These are phyloP conservation scores for Chelonia mydas DNA, from an alignment of 2,797 vertebrate species.

Conservation along the genomic window DNA sequence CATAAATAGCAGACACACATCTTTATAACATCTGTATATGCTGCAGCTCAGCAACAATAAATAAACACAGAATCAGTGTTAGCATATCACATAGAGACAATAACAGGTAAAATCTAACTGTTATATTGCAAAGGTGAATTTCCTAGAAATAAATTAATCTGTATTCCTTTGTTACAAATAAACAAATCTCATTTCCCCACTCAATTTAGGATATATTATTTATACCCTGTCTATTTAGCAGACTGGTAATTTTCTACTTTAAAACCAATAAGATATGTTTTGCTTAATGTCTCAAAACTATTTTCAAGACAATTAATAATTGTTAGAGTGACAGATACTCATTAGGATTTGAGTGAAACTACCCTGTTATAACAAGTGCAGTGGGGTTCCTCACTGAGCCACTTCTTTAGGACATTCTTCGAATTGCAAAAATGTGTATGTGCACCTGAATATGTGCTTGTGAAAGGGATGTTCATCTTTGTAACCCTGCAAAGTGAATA, in stretches of 20 bases:
- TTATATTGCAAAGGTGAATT: background rate
- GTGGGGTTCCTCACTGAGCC: background rate
- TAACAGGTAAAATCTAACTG: background rate
- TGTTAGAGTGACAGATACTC: background rate
- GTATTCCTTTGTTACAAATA: background rate
- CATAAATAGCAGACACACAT: slow-evolving; percentile 31
- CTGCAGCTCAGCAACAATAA: background rate
- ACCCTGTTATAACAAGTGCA: background rate
- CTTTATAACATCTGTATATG: background rate
- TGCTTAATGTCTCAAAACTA: background rate
- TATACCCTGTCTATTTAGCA: background rate
- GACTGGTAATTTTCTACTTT: background rate
- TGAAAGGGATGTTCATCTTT: background rate
- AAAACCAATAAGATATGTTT: background rate
- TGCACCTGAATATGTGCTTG: background rate
- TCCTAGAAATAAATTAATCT: slow-evolving; percentile 9
- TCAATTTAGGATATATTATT: background rate
- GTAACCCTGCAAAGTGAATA: background rate
- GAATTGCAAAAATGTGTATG: background rate
- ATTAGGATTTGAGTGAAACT: background rate
- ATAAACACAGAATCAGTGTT: slow-evolving; percentile 1
- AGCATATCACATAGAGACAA: slow-evolving; percentile 12
- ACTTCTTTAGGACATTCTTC: background rate
- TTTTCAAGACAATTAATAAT: background rate
- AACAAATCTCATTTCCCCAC: background rate